phyloP scores from a whole-genome alignment of 1,140 invertebrate species.

The Bacillus rossius region DNA sequence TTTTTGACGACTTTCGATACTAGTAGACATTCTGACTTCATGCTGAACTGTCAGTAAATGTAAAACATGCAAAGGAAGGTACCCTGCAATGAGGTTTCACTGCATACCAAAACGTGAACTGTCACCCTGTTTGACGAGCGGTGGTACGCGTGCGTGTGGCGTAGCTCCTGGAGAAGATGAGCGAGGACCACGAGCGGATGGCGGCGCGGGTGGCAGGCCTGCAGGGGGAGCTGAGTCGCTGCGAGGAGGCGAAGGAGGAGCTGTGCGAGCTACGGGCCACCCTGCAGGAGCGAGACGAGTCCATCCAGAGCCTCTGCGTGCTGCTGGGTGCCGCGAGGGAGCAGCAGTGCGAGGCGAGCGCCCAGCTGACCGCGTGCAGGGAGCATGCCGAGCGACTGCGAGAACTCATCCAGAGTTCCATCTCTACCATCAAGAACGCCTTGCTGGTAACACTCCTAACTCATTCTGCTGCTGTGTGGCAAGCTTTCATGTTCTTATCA shows the following conservation, averaged over 20 bases:
- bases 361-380: not conserved
- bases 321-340: not conserved
- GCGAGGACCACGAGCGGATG: constrained; percentile 44
- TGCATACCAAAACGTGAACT: too few species aligned
- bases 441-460: too few species aligned
- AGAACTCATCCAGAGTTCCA: not conserved
- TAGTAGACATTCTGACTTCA: too few species aligned
- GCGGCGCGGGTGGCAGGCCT: constrained; percentile 8
- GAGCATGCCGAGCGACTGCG: not conserved
- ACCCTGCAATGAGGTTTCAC: too few species aligned
- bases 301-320: not conserved
- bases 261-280: not conserved
- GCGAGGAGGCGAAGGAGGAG: not conserved
- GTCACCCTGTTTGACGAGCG: too few species aligned
- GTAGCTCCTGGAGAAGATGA: constrained; percentile 38
- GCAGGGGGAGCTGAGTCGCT: not conserved
- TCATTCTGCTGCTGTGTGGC: too few species aligned
- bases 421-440: not conserved
- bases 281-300: not conserved
- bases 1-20: too few species aligned
- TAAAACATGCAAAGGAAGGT: not conserved
- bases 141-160: not conserved
- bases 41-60: too few species aligned
- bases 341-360: not conserved
- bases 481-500: too few species aligned